Percentiles rank a stretch among this genome's conserved stretches.
Evolutionary conservation across 2,888 invertebrate genomes (phyloP).

Genomic region (Mesoligia furuncula): DNA sequence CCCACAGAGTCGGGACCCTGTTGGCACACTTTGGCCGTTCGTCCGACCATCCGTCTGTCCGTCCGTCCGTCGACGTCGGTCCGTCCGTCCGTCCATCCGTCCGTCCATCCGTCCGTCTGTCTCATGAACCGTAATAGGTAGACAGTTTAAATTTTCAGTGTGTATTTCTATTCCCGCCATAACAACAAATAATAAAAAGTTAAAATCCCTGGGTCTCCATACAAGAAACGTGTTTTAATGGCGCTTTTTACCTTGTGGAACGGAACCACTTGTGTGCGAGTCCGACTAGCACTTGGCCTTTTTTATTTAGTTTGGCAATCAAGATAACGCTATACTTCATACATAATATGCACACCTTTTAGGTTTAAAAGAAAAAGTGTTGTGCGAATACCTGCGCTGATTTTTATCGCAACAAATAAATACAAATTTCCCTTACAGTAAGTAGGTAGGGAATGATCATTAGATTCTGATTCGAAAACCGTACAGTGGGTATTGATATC

Average conservation of each 20-base stretch:
- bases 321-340: neutral
- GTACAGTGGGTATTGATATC: conserved; percentile 49
- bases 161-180: too few relatives aligned
- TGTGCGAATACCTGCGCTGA: neutral
- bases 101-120: neutral
- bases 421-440: conserved; percentile 4
- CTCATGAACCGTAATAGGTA: neutral
- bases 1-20: neutral
- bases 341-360: neutral
- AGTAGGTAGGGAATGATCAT: conserved; percentile 22
- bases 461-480: conserved; percentile 43
- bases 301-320: neutral
- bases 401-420: conserved; percentile 11
- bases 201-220: too few relatives aligned
- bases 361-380: neutral
- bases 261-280: neutral
- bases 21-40: too few relatives aligned
- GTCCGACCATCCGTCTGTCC: too few relatives aligned
- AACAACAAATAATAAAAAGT: too few relatives aligned
- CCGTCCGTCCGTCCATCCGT: neutral
- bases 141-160: neutral
- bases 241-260: neutral
- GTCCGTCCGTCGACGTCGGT: too few relatives aligned
- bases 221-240: neutral
- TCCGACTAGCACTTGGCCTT: neutral